phyloP scores from a whole-genome alignment of 2,113 vertebrate genomes.

The Seriola quinqueradiata region DNA sequence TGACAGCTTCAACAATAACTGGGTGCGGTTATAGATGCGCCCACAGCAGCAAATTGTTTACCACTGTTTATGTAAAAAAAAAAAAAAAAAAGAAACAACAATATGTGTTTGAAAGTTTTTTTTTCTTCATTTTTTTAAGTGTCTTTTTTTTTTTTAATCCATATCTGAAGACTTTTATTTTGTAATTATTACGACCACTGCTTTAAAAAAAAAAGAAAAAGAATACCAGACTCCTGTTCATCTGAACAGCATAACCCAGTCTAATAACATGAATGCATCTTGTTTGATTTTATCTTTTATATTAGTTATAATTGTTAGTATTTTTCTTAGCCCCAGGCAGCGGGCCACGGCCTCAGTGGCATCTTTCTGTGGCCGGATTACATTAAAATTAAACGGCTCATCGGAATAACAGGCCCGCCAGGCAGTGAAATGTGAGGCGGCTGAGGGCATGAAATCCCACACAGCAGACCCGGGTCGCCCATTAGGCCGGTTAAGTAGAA shows the following conservation, averaged over 20 bases:
- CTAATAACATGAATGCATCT: not conserved
- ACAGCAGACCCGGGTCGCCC: slow-evolving; percentile 67
- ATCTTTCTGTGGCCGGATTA: slow-evolving; percentile 76
- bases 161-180: not conserved
- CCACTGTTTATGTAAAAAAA: not conserved
- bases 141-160: not conserved
- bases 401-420: slow-evolving; percentile 76
- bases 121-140: not conserved
- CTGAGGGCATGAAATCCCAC: slow-evolving; percentile 61
- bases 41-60: slow-evolving; percentile 12
- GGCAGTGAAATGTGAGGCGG: slow-evolving; percentile 68
- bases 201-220: not conserved
- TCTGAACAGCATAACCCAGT: not conserved
- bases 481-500: slow-evolving; percentile 84
- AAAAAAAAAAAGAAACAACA: not conserved
- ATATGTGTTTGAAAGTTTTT: not conserved
- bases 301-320: not conserved
- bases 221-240: not conserved
- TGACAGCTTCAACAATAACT: slow-evolving; percentile 80
- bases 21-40: slow-evolving; percentile 54
- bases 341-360: slow-evolving; percentile 30
- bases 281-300: not conserved
- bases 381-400: slow-evolving; percentile 77
- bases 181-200: not conserved
- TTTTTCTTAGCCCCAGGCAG: slow-evolving; percentile 31